Evolutionary conservation across 2,797 vertebrate species (phyloP), one percentile per base, ranked within the genome.

Genomic region (Margarornis squamiger): DNA sequence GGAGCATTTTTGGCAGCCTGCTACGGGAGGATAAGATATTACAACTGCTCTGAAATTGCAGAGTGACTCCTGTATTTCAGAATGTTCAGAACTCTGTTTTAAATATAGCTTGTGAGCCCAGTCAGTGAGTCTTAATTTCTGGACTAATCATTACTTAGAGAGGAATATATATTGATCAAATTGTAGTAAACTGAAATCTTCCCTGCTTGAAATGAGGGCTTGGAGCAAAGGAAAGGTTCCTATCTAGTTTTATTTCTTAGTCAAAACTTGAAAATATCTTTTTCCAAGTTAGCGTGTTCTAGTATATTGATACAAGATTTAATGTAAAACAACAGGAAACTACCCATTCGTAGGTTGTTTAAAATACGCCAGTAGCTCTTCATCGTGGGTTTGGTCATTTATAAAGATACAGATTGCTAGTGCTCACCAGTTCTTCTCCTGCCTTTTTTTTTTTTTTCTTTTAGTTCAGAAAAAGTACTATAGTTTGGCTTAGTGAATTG

Each of bases 31-130:
- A 84, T 92, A 90, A 94, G 79, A 46, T 86, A 84, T 70, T 95
- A 96, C 92, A 95, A 87, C 89, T 89, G 91, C 75, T 95, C 92
- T 95, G 94, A 92, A 97, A 95, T 89, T 90, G 86, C 73, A 80
- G 46, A 80, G 20, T 95, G 96, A 95, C 88, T 92, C 77, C 14
- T 63, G 74, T 63, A 94, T 96, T 95, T 96, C 94, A 94, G 92
- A 97, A 96, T 96, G 96, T 97, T 97, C 96, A 93, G 95, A 95
- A 95, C 79, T 94, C 70, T 73, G 62, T 70, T 95, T 92, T 95
- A 96, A 95, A 96, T 95, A 96, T 93, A 97, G 91, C 68, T 85
- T 57, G 55, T 94, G 74, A 95, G 73, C 78, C 81, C 48, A 88
- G 88, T 52, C 32, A 73, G 87, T 7, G 10, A 88, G 51, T 77